Conservation (phyloP, 2,113 vertebrate genomes). For the Lynx canadensis region DNA sequence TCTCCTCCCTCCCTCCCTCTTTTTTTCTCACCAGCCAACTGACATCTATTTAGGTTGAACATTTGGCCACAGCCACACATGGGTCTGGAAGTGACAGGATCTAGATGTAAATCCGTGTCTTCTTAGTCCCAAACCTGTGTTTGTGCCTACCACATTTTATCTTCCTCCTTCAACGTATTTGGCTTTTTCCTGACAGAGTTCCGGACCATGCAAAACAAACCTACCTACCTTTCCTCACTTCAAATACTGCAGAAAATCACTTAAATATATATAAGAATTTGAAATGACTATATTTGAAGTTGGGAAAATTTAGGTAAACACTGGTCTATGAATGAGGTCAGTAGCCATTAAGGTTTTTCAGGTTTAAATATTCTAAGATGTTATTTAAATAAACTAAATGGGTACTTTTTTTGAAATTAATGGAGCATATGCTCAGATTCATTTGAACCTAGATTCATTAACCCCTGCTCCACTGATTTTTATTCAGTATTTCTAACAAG, state of each 20-base stretch:
- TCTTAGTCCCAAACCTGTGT: neutral
- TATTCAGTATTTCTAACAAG: conserved; percentile 49
- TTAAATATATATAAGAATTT: neutral
- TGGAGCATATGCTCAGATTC: conserved; percentile 44
- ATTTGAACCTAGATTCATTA: conserved; percentile 62
- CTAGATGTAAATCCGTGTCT: neutral
- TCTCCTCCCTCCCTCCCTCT: too few relatives aligned
- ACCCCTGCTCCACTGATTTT: conserved; percentile 54
- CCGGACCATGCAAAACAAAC: neutral
- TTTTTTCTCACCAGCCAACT: neutral
- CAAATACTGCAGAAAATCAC: neutral
- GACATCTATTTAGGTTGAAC: neutral
- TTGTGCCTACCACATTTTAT: neutral
- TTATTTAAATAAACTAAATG: conserved; percentile 68
- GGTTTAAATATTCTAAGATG: conserved; percentile 48
- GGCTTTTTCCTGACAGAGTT: neutral
- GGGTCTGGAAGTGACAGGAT: neutral
- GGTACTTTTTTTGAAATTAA: conserved; percentile 37
- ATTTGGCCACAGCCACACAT: neutral
- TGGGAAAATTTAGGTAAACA: conserved; percentile 22
- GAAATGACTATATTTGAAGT: neutral
- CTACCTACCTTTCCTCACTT: neutral
- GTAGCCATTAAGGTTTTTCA: neutral
- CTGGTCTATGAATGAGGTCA: neutral
- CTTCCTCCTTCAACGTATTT: neutral